These are phyloP conservation scores for Pollenia angustigena DNA, from an alignment of 2,888 invertebrate genomes.

Conservation along the genomic window DNA sequence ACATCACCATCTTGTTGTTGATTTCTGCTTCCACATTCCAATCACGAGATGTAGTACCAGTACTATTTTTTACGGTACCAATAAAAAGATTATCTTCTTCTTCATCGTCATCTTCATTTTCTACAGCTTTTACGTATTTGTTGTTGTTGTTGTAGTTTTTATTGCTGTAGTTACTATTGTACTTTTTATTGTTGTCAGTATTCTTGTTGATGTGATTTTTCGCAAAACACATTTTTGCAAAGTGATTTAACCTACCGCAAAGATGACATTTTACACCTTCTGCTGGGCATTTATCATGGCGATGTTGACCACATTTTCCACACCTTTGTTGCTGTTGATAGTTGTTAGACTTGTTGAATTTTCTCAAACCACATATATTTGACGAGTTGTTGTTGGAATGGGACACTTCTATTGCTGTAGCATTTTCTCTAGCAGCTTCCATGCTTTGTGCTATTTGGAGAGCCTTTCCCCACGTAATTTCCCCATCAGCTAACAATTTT, in stretches of 20 bases:
- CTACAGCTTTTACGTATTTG: not conserved
- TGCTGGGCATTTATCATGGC: not conserved
- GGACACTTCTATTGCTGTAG: not conserved
- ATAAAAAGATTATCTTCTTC: not conserved
- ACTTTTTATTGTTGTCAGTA: no score
- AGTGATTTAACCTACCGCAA: not conserved
- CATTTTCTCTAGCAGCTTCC: not conserved
- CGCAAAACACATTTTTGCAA: no score
- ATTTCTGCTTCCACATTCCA: not conserved
- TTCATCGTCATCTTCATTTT: not conserved
- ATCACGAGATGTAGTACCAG: not conserved
- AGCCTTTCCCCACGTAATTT: not conserved
- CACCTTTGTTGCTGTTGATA: not conserved
- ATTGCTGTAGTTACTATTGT: not conserved
- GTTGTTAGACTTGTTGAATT: no score
- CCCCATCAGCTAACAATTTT: not conserved
- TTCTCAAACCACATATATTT: no score
- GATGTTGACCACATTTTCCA: not conserved
- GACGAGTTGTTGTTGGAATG: not conserved
- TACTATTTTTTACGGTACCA: not conserved
- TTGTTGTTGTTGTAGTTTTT: conserved; percentile 17
- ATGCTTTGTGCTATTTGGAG: not conserved
- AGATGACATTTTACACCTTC: not conserved
- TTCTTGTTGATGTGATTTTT: no score
- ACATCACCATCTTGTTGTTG: not conserved